A percentile compares a stretch with the other conserved stretches of the same genome.
phyloP scores from a whole-genome alignment of 2,797 vertebrate genomes.

The Orientallactaga sibirica region DNA sequence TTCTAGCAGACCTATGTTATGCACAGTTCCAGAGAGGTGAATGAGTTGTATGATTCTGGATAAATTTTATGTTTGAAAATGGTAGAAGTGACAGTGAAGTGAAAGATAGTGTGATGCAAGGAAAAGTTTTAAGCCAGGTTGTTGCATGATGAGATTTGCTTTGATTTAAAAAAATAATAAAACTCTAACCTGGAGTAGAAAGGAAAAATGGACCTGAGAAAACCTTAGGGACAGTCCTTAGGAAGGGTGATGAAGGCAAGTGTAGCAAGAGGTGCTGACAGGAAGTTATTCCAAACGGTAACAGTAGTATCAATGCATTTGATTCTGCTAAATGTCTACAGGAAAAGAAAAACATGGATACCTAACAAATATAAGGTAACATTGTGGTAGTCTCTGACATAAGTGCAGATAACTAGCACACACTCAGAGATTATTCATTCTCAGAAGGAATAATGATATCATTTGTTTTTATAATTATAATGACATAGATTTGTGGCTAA shows the following conservation, averaged over 20 bases:
- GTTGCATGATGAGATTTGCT: not conserved
- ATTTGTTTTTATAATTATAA: not conserved
- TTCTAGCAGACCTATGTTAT: not conserved
- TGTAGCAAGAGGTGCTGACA: no score
- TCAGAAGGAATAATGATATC: not conserved
- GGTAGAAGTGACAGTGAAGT: not conserved
- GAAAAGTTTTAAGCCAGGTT: not conserved
- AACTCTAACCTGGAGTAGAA: not conserved
- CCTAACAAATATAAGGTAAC: not conserved
- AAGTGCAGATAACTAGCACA: not conserved
- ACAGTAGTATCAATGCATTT: no score
- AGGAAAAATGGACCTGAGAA: not conserved
- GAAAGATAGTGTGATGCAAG: not conserved
- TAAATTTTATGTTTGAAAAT: not conserved
- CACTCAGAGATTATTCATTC: not conserved
- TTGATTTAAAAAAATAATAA: constrained; percentile 8
- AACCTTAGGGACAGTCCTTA: rapidly evolving
- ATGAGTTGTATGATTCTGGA: not conserved
- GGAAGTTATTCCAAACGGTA: not conserved
- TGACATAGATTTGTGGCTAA: constrained; percentile 12
- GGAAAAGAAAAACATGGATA: not conserved
- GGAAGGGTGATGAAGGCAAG: not conserved
- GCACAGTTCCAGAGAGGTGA: not conserved
- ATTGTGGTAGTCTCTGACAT: not conserved
- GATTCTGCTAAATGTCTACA: not conserved